Conservation (phyloP, 2,113 vertebrate species). For the Sylvilagus bachmani region DNA sequence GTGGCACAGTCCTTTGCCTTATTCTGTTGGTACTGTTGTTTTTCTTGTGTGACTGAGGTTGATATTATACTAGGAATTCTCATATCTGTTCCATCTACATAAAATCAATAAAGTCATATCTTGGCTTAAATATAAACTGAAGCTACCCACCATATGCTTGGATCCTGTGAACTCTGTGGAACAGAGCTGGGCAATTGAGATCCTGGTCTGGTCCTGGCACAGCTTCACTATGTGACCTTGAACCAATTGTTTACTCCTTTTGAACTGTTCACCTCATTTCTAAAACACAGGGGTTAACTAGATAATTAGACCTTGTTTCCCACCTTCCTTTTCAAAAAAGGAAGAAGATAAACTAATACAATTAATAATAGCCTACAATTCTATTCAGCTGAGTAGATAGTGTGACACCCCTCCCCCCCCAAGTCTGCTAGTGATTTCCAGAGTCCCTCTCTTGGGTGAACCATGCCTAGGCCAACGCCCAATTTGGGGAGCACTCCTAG, state of each 20-base stretch:
- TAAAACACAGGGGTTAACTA: not conserved
- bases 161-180: not conserved
- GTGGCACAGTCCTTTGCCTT: not conserved
- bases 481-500: not conserved
- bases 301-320: not conserved
- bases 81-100: not conserved
- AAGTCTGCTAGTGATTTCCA: not conserved
- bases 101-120: not conserved
- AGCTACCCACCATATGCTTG: not conserved
- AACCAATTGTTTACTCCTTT: not conserved
- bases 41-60: slow-evolving; percentile 7
- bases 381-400: not conserved
- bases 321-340: not conserved
- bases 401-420: not conserved
- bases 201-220: not conserved
- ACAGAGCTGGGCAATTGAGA: not conserved
- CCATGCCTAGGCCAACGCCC: not conserved
- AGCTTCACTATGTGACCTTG: not conserved
- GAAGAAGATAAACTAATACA: not conserved
- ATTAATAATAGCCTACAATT: not conserved
- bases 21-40: not conserved
- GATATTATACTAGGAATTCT: not conserved
- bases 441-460: not conserved
- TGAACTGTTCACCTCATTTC: not conserved
- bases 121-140: slow-evolving; percentile 21